A percentile compares a stretch with the other conserved stretches of the same genome.
Evolutionary conservation across 2,797 vertebrate species (phyloP).

Genomic region (Anableps anableps): DNA sequence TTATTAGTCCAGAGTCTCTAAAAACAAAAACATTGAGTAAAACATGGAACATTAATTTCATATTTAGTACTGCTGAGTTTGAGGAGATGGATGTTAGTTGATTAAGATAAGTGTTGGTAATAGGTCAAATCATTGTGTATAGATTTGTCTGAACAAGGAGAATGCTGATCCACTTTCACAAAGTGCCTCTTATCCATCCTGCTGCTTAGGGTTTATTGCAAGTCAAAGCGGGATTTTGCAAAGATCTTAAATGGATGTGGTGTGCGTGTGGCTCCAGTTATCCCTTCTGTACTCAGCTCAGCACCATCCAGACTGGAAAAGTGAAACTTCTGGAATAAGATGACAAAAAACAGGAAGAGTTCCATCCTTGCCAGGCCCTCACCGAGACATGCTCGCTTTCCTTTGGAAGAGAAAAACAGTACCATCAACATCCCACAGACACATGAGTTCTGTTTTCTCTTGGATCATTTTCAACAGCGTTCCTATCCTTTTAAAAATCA

Average conservation of each 20-base stretch:
- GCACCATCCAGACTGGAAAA: conserved; percentile 75
- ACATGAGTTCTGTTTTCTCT: not conserved
- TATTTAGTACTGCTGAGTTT: not conserved
- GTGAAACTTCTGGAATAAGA: conserved; percentile 84
- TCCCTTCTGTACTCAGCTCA: conserved; percentile 67
- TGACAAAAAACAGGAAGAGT: conserved; percentile 80
- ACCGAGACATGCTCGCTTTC: conserved; percentile 85
- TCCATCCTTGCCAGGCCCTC: conserved; percentile 85
- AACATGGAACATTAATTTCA: not conserved
- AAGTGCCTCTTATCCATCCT: not conserved
- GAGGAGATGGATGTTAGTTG: not conserved
- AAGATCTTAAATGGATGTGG: conserved; percentile 80
- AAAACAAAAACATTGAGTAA: not conserved
- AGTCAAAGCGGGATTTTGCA: conserved; percentile 65
- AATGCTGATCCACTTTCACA: not conserved
- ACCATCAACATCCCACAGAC: not conserved
- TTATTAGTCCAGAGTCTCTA: not conserved
- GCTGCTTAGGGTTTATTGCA: not conserved
- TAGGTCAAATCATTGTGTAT: not conserved
- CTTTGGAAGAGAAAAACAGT: conserved; percentile 64
- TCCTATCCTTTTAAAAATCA: not conserved
- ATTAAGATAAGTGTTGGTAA: not conserved
- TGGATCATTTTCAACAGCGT: not conserved
- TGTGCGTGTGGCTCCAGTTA: conserved; percentile 79
- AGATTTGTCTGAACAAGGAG: not conserved